Evolutionary conservation across 2,888 invertebrate genomes (phyloP), one percentile per base, ranked within the genome.

Genomic region (Bembecia ichneumoniformis): DNA sequence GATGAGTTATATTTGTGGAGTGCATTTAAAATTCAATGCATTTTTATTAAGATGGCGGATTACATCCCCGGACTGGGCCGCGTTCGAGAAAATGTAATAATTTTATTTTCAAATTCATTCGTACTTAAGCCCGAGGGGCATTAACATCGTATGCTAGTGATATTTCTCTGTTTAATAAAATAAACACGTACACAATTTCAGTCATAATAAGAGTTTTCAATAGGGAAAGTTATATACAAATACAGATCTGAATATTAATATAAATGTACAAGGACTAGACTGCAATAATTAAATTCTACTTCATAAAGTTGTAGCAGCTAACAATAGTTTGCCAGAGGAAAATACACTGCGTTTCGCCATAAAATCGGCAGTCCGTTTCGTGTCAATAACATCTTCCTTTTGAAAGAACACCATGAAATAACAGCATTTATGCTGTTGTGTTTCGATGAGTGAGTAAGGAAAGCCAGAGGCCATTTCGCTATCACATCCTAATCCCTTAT

Each of bases 151-250:
- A 40, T 28, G 28, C 20, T 1, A 28, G 48, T 40, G 3, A 40
- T 36, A 48, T 44, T 43, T 48, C 35, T 48, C 13, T 51, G 47
- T 48, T 52, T 50, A 48, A 13, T 48, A 55, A 49, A 35, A 51
- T 52, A 52, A 46, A 47, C 56, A 54, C 56, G 56, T 58, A 51
- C 51, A 55, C 54, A 45, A 54, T 53, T 51, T 53, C 48, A 49
- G n/a, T 40, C 40, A 40, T 40, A 40, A 40, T 40, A 40, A 40
- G 7, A 40, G 40, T 40, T 40, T 40, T 40, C 40, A 40, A 40
- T 40, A 11, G 14, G 11, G n/a, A 40, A 14, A 40, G 40, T 40
- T 40, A 5, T 40, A 40, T 13, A 13, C 40, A 13, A 40, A 40
- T 10, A 5, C 13, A 40, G 40, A 5, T 40, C 40, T 13, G 40